These are phyloP conservation scores for Collichthys lucidus DNA, from an alignment of 2,113 vertebrate genomes.

Conservation along the genomic window DNA sequence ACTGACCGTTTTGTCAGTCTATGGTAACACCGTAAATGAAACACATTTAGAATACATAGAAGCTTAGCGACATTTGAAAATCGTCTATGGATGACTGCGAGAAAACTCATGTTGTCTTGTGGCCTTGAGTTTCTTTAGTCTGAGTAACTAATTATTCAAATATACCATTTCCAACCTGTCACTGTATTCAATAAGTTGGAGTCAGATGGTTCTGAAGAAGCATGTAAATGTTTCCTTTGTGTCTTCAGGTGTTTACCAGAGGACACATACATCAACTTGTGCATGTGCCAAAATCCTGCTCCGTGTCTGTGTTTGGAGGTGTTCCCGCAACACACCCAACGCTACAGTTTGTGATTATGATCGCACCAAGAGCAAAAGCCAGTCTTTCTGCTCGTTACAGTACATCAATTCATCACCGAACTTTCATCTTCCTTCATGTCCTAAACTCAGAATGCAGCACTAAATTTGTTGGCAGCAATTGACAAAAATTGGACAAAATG, in stretches of 20 bases:
- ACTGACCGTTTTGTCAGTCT: background rate
- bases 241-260: background rate
- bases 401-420: background rate
- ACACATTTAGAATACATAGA: background rate
- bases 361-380: background rate
- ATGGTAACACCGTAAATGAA: background rate
- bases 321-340: conserved; percentile 29
- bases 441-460: background rate
- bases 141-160: background rate
- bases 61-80: background rate
- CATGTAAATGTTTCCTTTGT: background rate
- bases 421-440: background rate
- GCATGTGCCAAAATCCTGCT: conserved; percentile 24
- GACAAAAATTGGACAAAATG: background rate
- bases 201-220: background rate
- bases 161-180: background rate
- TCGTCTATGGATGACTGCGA: background rate
- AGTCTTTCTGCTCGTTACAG: background rate
- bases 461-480: background rate
- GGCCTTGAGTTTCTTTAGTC: background rate
- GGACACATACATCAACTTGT: background rate
- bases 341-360: conserved; percentile 10
- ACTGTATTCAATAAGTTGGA: background rate
- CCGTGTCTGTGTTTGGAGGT: background rate
- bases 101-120: background rate